phyloP scores from a whole-genome alignment of 2,113 vertebrate genomes.

The Synchiropus splendidus region DNA sequence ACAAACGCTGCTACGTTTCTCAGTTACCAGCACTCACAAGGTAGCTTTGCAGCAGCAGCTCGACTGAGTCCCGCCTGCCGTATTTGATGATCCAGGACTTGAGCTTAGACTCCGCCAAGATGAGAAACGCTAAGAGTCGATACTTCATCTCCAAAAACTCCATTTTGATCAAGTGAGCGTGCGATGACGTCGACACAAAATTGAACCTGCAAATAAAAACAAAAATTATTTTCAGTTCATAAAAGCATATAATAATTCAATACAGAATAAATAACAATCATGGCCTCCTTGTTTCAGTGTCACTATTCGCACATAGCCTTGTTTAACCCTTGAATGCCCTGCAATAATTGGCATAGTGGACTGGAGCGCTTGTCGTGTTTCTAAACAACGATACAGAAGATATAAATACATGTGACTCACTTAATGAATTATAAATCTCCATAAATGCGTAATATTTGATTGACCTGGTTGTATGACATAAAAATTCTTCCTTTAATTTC shows the following conservation, averaged over 20 bases:
- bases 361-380: too few relatives aligned
- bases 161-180: slow-evolving; percentile 90
- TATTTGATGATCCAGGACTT: slow-evolving; percentile 99
- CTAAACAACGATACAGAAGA: too few relatives aligned
- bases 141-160: slow-evolving; percentile 98
- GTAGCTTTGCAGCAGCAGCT: slow-evolving; percentile 87
- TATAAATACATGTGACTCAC: too few relatives aligned
- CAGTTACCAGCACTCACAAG: slow-evolving; percentile 67
- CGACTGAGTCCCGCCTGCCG: slow-evolving; percentile 87
- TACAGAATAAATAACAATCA: too few relatives aligned
- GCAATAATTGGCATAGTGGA: too few relatives aligned
- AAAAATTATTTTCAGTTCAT: neutral
- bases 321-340: too few relatives aligned
- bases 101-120: slow-evolving; percentile 91
- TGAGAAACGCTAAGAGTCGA: slow-evolving; percentile 86
- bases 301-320: too few relatives aligned
- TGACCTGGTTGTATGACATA: too few relatives aligned
- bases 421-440: too few relatives aligned
- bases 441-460: too few relatives aligned
- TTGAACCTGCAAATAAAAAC: slow-evolving; percentile 74
- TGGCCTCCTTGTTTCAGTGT: too few relatives aligned
- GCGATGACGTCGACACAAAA: slow-evolving; percentile 85
- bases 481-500: too few relatives aligned
- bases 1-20: neutral
- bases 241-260: neutral